These are phyloP conservation scores for Philopotamus ludificatus DNA, from an alignment of 1,140 invertebrate genomes.

Conservation along the genomic window DNA sequence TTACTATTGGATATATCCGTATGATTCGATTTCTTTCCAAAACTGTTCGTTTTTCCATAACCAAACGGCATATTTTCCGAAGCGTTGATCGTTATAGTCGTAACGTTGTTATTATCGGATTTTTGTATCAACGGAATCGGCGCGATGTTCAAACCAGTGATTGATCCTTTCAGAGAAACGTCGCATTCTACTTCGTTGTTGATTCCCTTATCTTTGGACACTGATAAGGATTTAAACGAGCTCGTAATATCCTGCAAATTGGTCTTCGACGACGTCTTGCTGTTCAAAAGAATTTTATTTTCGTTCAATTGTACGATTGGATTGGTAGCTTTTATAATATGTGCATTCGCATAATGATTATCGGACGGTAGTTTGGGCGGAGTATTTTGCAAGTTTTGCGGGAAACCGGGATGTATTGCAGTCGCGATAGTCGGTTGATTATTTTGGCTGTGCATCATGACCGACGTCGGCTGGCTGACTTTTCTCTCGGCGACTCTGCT, in stretches of 20 bases:
- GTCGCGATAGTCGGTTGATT: slow-evolving; percentile 4
- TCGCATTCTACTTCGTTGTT: slow-evolving; percentile 24
- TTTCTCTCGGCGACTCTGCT: slow-evolving; percentile 50
- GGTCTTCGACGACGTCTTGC: slow-evolving; percentile 20
- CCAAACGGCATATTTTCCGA: slow-evolving; percentile 40
- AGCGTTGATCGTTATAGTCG: slow-evolving; percentile 47
- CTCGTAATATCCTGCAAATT: slow-evolving; percentile 33
- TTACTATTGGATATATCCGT: slow-evolving; percentile 38
- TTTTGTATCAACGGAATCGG: slow-evolving; percentile 27
- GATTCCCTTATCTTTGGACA: slow-evolving; percentile 29
- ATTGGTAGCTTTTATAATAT: slow-evolving; percentile 47
- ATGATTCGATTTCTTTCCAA: slow-evolving; percentile 27
- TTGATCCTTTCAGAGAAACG: slow-evolving; percentile 35
- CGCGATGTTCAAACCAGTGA: slow-evolving; percentile 14
- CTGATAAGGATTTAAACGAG: slow-evolving; percentile 32
- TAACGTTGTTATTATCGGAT: slow-evolving; percentile 48
- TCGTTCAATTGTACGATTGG: slow-evolving; percentile 28
- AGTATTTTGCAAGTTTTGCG: slow-evolving; percentile 34
- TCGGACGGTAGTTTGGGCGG: slow-evolving; percentile 44
- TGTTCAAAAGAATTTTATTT: slow-evolving; percentile 32
- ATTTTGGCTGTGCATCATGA: slow-evolving; percentile 29
- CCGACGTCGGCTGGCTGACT: slow-evolving; percentile 46
- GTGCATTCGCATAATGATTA: slow-evolving; percentile 53
- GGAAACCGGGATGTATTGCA: slow-evolving; percentile 24
- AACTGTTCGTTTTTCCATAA: slow-evolving; percentile 15